A percentile compares a stretch with the other conserved stretches of the same genome.
These are phyloP conservation scores for Sarcophaga subvicina DNA, from an alignment of 2,888 invertebrate species.

Conservation along the genomic window DNA sequence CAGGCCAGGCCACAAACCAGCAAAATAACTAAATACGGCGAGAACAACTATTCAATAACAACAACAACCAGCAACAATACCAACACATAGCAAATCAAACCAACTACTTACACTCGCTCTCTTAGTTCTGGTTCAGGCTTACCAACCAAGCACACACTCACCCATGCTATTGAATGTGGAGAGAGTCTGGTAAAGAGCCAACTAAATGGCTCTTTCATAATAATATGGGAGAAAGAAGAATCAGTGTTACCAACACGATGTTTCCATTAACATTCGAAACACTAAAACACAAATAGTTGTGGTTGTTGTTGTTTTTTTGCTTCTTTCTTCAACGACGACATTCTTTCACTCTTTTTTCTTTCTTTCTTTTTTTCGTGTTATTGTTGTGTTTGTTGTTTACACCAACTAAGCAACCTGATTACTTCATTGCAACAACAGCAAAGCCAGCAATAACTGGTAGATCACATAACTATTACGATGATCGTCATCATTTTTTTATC, in stretches of 20 bases:
- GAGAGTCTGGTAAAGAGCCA: no score
- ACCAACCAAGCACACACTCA: not conserved
- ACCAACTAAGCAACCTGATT: no score
- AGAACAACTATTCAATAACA: conserved; percentile 63
- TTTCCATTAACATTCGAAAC: conserved; percentile 11
- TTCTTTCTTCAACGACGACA: no score
- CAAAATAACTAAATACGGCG: conserved; percentile 61
- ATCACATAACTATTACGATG: no score
- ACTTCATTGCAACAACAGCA: no score
- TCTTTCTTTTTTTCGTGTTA: no score
- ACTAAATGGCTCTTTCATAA: no score
- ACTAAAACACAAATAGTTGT: not conserved
- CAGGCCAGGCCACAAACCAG: conserved; percentile 54
- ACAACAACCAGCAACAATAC: conserved; percentile 11
- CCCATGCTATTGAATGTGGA: not conserved
- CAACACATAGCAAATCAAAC: not conserved
- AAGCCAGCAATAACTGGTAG: no score
- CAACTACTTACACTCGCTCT: not conserved
- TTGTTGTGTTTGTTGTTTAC: no score
- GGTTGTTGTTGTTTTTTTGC: no score
- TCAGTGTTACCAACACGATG: conserved; percentile 49
- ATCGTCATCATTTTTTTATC: no score
- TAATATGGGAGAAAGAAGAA: not conserved
- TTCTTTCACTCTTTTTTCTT: no score
- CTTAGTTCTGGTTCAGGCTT: not conserved